A percentile compares a stretch with the other conserved stretches of the same genome.
phyloP scores from a whole-genome alignment of 2,888 invertebrate genomes.

The Protophormia terraenovae region DNA sequence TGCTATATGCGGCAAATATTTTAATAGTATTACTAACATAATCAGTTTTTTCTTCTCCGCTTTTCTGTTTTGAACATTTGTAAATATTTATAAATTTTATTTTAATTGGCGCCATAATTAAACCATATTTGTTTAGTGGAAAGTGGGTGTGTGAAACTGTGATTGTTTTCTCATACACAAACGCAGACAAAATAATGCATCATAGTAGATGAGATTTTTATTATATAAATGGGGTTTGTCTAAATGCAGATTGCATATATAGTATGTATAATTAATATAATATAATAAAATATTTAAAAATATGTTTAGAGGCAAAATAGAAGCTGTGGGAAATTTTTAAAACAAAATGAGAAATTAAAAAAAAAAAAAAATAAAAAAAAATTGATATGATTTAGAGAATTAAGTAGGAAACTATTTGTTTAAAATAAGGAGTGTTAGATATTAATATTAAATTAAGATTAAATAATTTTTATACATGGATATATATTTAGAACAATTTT shows the following conservation, averaged over 20 bases:
- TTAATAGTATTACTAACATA: slow-evolving; percentile 1
- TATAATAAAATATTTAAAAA: not conserved
- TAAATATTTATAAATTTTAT: slow-evolving; percentile 49
- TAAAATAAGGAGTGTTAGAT: too few relatives aligned
- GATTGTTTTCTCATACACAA: not conserved
- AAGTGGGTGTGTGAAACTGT: slow-evolving; percentile 26
- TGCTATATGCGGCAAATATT: slow-evolving; percentile 41
- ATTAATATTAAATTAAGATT: too few relatives aligned
- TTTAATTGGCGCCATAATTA: slow-evolving; percentile 63
- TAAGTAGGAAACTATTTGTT: too few relatives aligned
- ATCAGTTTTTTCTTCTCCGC: not conserved
- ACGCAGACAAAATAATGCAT: too few relatives aligned
- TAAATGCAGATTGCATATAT: slow-evolving; percentile 16
- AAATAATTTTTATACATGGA: too few relatives aligned
- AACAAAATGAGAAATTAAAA: not conserved
- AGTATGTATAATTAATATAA: not conserved
- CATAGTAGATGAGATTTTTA: not conserved
- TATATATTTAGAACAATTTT: too few relatives aligned
- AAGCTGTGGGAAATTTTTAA: not conserved
- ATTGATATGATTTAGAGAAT: too few relatives aligned
- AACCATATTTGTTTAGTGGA: slow-evolving; percentile 35
- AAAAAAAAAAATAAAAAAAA: too few relatives aligned
- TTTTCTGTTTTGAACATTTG: slow-evolving; percentile 35
- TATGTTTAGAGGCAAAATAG: not conserved
- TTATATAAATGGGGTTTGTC: slow-evolving; percentile 4